Conservation (phyloP, 2,888 invertebrate species). For the Pristionchus maxplancki region DNA sequence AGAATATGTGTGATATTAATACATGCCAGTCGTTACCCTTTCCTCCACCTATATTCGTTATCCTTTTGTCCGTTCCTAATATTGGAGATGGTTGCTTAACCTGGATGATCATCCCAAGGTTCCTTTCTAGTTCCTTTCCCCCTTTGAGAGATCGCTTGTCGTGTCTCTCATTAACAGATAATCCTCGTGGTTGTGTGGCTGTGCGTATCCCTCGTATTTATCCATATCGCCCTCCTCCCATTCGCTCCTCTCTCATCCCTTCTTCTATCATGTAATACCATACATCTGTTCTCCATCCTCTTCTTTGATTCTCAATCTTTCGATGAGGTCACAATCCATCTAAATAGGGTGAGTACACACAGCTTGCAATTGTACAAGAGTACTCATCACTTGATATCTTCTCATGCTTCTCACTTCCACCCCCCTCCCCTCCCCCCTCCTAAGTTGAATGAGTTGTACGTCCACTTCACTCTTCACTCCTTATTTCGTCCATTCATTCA, state of each 20-base stretch:
- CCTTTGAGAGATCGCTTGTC: background rate
- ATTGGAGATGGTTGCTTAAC: background rate
- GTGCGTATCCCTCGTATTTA: constrained; percentile 2
- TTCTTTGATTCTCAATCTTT: constrained; percentile 22
- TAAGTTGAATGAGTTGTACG: background rate
- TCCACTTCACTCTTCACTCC: constrained; percentile 21
- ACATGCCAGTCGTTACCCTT: background rate
- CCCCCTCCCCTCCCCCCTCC: background rate
- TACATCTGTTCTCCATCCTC: constrained; percentile 8
- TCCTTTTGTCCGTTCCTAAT: too few species aligned
- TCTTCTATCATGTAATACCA: constrained; percentile 32
- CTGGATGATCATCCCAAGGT: too few species aligned
- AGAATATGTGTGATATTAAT: too few species aligned
- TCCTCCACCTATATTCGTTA: too few species aligned
- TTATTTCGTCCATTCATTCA: constrained; percentile 27
- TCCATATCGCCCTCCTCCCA: background rate
- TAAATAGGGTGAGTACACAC: constrained; percentile 25
- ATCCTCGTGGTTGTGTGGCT: background rate
- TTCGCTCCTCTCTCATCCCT: background rate
- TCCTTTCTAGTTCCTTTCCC: too few species aligned
- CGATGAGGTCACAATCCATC: constrained; percentile 29
- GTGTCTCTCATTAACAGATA: constrained; percentile 28
- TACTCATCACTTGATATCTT: constrained; percentile 31
- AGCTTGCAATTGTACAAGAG: background rate
- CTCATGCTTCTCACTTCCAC: background rate